These are phyloP conservation scores for Lucilia sericata DNA, from an alignment of 1,140 invertebrate genomes.

Conservation along the genomic window DNA sequence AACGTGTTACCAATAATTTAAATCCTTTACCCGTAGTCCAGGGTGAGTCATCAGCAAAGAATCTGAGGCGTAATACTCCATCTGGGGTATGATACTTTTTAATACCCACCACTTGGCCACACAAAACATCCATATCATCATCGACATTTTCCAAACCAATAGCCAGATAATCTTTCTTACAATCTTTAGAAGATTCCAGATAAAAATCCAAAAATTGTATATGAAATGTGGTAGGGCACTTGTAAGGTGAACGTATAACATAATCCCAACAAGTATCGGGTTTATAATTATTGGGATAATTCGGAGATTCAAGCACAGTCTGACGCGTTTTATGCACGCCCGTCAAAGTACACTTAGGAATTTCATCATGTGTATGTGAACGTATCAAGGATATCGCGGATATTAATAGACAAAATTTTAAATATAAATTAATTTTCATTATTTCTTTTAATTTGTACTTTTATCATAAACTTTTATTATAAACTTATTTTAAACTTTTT, in stretches of 20 bases:
- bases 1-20: constrained; percentile 69
- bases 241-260: constrained; percentile 68
- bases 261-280: constrained; percentile 69
- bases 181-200: constrained; percentile 68
- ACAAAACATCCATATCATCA: constrained; percentile 66
- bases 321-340: constrained; percentile 61
- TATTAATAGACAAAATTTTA: neutral
- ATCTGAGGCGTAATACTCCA: constrained; percentile 67
- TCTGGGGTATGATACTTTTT: constrained; percentile 69
- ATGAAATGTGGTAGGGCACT: constrained; percentile 70
- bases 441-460: neutral
- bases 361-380: constrained; percentile 56
- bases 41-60: constrained; percentile 61
- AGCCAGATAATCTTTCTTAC: constrained; percentile 69
- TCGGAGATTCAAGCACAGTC: constrained; percentile 68
- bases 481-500: neutral
- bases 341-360: constrained; percentile 58
- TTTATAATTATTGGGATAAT: constrained; percentile 70
- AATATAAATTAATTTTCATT: constrained; percentile 6
- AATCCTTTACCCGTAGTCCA: constrained; percentile 69
- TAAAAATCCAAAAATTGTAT: constrained; percentile 72
- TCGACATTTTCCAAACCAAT: constrained; percentile 60
- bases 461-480: no score
- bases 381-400: neutral
- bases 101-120: constrained; percentile 69